Conservation (phyloP, 2,888 invertebrate genomes). For the Diarsia rubi region DNA sequence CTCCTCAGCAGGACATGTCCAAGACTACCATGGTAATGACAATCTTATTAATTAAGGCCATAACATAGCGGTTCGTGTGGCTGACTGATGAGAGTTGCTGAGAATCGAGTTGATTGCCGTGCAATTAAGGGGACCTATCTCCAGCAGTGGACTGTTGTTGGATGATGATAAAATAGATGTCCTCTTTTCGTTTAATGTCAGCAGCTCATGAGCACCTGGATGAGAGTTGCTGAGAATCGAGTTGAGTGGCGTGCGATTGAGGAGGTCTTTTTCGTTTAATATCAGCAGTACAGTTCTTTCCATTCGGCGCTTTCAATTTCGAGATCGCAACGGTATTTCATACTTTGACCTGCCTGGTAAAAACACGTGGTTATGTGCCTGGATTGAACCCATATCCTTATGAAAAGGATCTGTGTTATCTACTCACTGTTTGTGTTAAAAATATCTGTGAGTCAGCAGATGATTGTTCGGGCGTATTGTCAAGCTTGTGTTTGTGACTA, state of each 20-base stretch:
- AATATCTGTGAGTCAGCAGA: not conserved
- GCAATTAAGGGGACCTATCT: not conserved
- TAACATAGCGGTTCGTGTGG: not conserved
- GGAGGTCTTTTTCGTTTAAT: too few species aligned
- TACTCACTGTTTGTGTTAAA: not conserved
- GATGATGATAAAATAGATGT: not conserved
- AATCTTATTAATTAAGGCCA: slow-evolving; percentile 2
- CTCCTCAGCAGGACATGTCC: slow-evolving; percentile 85
- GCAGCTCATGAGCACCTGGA: too few species aligned
- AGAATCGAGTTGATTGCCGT: not conserved
- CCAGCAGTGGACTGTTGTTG: not conserved
- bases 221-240: too few species aligned
- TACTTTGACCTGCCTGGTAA: not conserved
- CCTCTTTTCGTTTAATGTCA: not conserved
- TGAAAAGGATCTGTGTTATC: not conserved
- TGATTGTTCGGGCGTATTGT: not conserved
- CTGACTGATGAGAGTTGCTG: not conserved
- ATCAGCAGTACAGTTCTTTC: not conserved
- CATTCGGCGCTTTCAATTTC: not conserved
- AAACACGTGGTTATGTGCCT: not conserved
- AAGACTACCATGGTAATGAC: slow-evolving; percentile 83
- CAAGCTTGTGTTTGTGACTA: too few species aligned
- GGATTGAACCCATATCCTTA: not conserved
- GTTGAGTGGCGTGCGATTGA: too few species aligned
- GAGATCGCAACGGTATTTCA: not conserved